These are phyloP conservation scores for Heterotis niloticus DNA, from an alignment of 2,113 vertebrate species.

Conservation along the genomic window DNA sequence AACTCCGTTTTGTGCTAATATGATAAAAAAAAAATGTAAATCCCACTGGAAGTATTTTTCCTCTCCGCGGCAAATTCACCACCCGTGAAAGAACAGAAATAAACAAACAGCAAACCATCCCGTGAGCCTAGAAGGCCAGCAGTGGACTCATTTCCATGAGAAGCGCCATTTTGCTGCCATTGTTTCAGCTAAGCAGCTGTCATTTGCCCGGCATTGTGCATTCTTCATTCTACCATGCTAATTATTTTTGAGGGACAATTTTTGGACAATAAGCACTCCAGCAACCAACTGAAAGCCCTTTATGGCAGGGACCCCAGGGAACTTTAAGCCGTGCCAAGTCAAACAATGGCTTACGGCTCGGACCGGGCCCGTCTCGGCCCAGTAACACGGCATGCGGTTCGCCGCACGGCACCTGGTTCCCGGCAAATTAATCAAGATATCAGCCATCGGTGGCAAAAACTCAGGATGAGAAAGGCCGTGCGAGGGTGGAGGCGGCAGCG, in stretches of 20 bases:
- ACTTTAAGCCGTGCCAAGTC: conserved; percentile 83
- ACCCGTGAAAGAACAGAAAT: conserved; percentile 3
- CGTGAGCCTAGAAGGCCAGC: conserved; percentile 42
- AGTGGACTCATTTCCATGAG: conserved; percentile 72
- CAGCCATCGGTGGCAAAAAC: conserved; percentile 70
- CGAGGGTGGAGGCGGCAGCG: too few species aligned
- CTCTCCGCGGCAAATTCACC: not conserved
- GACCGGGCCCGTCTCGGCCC: conserved; percentile 73
- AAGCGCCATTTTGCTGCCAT: conserved; percentile 72
- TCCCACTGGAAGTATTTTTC: not conserved
- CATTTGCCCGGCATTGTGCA: conserved; percentile 81
- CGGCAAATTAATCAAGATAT: conserved; percentile 81
- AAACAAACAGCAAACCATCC: conserved; percentile 19
- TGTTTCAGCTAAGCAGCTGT: conserved; percentile 80
- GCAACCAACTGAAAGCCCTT: conserved; percentile 92
- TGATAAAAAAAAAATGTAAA: not conserved
- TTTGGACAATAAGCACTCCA: conserved; percentile 85
- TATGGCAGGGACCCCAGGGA: conserved; percentile 85
- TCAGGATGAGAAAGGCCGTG: not conserved
- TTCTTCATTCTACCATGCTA: conserved; percentile 86
- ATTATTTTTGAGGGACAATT: conserved; percentile 84
- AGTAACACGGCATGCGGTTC: conserved; percentile 71
- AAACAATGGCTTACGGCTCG: conserved; percentile 85
- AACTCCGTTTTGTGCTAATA: too few species aligned
- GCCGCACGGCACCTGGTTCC: conserved; percentile 75